These are phyloP conservation scores for Tipula helvola DNA, from an alignment of 2,888 invertebrate species.

Conservation along the genomic window DNA sequence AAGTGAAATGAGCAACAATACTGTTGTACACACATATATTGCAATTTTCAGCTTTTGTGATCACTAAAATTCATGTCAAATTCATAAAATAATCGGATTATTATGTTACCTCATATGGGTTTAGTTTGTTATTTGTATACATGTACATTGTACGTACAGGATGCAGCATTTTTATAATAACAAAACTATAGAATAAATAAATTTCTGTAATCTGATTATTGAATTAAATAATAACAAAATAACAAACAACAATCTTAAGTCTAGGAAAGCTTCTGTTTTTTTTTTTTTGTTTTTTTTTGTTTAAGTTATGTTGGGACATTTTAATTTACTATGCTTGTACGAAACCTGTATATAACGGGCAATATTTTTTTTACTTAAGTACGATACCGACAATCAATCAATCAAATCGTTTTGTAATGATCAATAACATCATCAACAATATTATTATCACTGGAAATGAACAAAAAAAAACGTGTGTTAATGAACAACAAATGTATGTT, in stretches of 20 bases:
- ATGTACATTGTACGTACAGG: background rate
- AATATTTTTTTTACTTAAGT: background rate
- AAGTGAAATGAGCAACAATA: background rate
- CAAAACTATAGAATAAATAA: background rate
- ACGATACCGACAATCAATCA: background rate
- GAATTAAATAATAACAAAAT: background rate
- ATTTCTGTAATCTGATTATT: background rate
- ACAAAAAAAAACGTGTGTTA: background rate
- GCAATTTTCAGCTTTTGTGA: background rate
- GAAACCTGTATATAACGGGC: background rate
- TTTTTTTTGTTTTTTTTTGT: too few species aligned
- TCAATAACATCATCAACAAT: background rate
- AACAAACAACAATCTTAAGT: background rate
- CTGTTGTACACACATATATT: background rate
- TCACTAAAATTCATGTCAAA: background rate
- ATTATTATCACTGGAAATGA: background rate
- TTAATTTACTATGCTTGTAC: background rate
- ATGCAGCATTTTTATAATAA: background rate
- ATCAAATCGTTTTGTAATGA: background rate
- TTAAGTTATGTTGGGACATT: background rate
- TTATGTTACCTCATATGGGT: slow-evolving; percentile 8
- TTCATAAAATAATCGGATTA: background rate
- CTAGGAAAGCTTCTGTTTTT: background rate
- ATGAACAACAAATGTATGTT: background rate
- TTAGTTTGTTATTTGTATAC: background rate